Conservation (phyloP, 1,140 invertebrate genomes). For the Aphaenogaster rudis region DNA sequence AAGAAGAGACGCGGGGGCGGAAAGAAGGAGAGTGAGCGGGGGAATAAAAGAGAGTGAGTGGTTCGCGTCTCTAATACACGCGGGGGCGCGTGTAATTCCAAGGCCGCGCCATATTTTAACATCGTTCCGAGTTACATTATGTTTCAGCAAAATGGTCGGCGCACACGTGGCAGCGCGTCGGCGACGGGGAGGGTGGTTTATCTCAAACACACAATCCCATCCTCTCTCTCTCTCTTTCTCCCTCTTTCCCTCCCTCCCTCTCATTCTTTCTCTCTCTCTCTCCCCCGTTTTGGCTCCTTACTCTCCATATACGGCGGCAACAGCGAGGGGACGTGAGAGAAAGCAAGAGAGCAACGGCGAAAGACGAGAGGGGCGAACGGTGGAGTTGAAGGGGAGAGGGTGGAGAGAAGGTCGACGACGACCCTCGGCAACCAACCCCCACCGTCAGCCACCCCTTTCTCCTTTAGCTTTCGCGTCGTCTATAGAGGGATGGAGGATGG, state of each 20-base stretch:
- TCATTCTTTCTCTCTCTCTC: background rate
- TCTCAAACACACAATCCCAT: slow-evolving; percentile 86
- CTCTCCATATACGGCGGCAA: slow-evolving; percentile 23
- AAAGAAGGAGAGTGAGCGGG: background rate
- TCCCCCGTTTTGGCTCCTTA: slow-evolving; percentile 53
- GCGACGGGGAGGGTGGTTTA: slow-evolving; percentile 84
- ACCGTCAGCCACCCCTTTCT: slow-evolving; percentile 78
- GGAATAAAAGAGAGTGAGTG: slow-evolving; percentile 28
- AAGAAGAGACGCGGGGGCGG: slow-evolving; percentile 39
- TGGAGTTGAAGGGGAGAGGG: slow-evolving; percentile 36
- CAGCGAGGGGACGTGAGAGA: slow-evolving; percentile 23
- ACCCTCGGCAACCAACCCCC: slow-evolving; percentile 84
- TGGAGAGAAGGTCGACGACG: slow-evolving; percentile 74
- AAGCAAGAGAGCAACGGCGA: slow-evolving; percentile 38
- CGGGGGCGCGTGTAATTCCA: slow-evolving; percentile 78
- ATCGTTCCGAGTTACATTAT: slow-evolving; percentile 84
- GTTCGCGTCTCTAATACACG: slow-evolving; percentile 71
- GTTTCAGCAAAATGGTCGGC: slow-evolving; percentile 86
- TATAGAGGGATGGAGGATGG: slow-evolving; percentile 73
- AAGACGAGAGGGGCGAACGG: slow-evolving; percentile 17
- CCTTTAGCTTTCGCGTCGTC: slow-evolving; percentile 82
- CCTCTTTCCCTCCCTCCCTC: slow-evolving; percentile 51
- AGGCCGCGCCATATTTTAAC: slow-evolving; percentile 83
- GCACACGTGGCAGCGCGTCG: slow-evolving; percentile 84
- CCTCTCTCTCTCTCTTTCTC: slow-evolving; percentile 53